These are phyloP conservation scores for Thalassoma bifasciatum DNA, from an alignment of 2,113 vertebrate genomes.

Conservation along the genomic window DNA sequence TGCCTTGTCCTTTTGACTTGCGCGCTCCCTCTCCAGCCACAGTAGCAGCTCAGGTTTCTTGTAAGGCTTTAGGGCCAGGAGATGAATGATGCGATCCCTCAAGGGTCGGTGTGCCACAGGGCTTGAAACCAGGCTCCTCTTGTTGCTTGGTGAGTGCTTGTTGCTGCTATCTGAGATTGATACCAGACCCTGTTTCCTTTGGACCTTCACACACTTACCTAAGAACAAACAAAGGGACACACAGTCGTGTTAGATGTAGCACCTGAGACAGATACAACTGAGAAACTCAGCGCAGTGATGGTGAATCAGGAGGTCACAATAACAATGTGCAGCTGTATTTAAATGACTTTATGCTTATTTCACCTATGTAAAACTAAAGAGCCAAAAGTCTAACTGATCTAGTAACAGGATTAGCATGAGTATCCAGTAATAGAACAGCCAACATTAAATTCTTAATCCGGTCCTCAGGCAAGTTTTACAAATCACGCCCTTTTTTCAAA, in stretches of 20 bases:
- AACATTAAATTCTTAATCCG: slow-evolving; percentile 43
- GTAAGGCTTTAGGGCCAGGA: slow-evolving; percentile 82
- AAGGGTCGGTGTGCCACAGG: slow-evolving; percentile 77
- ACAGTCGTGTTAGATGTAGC: slow-evolving; percentile 16
- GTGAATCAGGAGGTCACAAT: slow-evolving; percentile 16
- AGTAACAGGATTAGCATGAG: slow-evolving; percentile 51
- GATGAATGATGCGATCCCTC: slow-evolving; percentile 81
- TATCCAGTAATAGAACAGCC: slow-evolving; percentile 48
- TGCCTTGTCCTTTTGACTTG: slow-evolving; percentile 74
- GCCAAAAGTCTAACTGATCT: slow-evolving; percentile 41
- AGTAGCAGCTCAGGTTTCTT: slow-evolving; percentile 83
- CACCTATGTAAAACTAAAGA: slow-evolving; percentile 13
- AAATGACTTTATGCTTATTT: background rate
- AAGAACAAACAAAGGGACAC: slow-evolving; percentile 52
- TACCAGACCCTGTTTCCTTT: slow-evolving; percentile 71
- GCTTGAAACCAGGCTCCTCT: slow-evolving; percentile 72
- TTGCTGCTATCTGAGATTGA: slow-evolving; percentile 69
- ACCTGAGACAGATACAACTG: slow-evolving; percentile 6
- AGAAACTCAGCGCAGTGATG: background rate
- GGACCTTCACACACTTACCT: slow-evolving; percentile 83
- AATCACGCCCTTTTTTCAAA: slow-evolving; percentile 55
- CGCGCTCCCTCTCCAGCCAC: slow-evolving; percentile 78
- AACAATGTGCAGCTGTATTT: slow-evolving; percentile 41
- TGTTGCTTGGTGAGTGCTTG: slow-evolving; percentile 82
- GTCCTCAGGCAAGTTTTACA: slow-evolving; percentile 64